Base-by-base conservation (phyloP, 2,113 vertebrate species). In the Rhipidura dahli region DNA sequence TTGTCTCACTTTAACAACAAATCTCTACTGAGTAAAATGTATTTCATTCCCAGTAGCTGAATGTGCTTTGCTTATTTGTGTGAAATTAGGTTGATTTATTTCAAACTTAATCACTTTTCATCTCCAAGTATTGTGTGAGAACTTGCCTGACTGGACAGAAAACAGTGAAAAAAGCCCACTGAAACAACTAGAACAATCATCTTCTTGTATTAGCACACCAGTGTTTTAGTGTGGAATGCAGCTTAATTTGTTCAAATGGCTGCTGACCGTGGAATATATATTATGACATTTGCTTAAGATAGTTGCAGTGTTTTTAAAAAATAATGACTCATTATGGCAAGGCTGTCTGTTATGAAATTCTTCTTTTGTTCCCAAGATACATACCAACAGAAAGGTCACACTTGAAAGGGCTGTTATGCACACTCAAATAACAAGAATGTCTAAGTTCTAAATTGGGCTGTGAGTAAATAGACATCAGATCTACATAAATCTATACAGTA, bases 241-340 rank as follows among this genome's bases (percentile, higher is more conserved):
- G 81, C 89, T 93, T 85, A 82, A 93, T 97, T 96, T 96, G 91
- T 90, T 93, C 87, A 88, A 89, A 96, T 73, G 87, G 83, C 57
- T 96, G 96, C 97, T 97, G 97, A 97, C 95, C 89, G 82, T 9
- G 18, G 95, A 97, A 96, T 96, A 97, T 93, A 95, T 92, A 90
- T 81, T 95, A 95, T 98, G 98, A 97, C 98, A 98, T 98, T 98
- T 97, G 81, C 91, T 94, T 95, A 97, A 97, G 97, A 97, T 94
- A 96, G 95, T 95, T 95, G 96, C 93, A 97, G 90, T 87, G 78
- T 92, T 97, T 97, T 96, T 69, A 47, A 95, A 75, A 97, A 97
- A 98, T 94, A 98, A 97, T 97, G 97, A 97, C 89, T 97, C 97
- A 97, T 97, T 98, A 96, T 97, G 92, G 96, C 95, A 92, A 95